Evolutionary conservation across 2,888 invertebrate genomes (phyloP), one percentile per base, ranked within the genome.

Genomic region (Polyommatus iphigenia): DNA sequence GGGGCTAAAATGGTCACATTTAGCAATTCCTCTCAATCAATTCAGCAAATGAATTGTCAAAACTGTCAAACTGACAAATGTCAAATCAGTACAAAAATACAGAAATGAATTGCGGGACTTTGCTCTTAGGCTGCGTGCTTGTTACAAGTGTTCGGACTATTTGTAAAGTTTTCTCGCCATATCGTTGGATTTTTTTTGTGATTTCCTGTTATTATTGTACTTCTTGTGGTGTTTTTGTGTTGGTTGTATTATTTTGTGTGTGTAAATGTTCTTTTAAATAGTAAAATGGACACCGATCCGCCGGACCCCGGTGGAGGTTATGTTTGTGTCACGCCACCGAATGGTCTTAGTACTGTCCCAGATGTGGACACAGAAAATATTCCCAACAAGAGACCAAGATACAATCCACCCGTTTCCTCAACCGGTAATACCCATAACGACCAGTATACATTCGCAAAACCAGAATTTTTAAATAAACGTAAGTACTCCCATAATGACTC

Each of bases 211-310:
- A 36, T 36, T 36, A 36, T 36, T 36, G 36, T 46, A 13, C 13
- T 46, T 46, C 13, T 8, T 46, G 46, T 46, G 13, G 13, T 13
- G 8, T 46, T 46, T 1, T 46, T 46, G 46, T 46, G 46, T 0
- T 36, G 36, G 5, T 36, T 8, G 13, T 46, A 46, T 13, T 46
- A 13, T 46, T 46, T 46, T 46, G 46, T 46, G 1, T 20, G 7
- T n/a, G 59, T 59, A 59, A 20, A 1, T 7, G 2, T 20, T 59
- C 0, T 36, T 36, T 36, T 36, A 36, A 36, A 36, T 3, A n/a
- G n/a, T n/a, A n/a, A n/a, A n/a, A 59, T 59, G 59, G 59, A 59
- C 24, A 59, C n/a, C 6, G 59, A 59, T 57, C 59, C 57, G n/a
- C 57, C 57, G 6, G 57, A 57, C 6, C 57, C 57, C n/a, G 57